phyloP scores from a whole-genome alignment of 2,888 invertebrate genomes.

The Pseudococcus viburni region DNA sequence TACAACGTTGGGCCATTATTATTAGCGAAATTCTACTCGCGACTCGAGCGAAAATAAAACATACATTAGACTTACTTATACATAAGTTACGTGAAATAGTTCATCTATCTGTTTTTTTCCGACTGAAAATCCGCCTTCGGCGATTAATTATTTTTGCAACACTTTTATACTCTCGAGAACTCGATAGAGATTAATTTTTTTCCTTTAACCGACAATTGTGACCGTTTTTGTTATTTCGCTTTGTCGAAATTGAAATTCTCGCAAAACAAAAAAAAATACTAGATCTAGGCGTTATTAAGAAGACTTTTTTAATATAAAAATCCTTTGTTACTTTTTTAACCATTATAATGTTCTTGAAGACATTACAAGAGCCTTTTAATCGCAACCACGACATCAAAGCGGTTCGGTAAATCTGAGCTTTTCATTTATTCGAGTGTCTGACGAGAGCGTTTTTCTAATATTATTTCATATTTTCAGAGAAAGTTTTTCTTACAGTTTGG shows the following conservation, averaged over 20 bases:
- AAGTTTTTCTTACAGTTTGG: conserved; percentile 32
- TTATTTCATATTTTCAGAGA: conserved; percentile 42
- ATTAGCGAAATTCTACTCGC: not conserved
- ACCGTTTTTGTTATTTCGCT: conserved; percentile 44
- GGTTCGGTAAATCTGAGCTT: conserved; percentile 58
- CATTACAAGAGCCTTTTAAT: conserved; percentile 61
- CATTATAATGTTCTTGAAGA: conserved; percentile 63
- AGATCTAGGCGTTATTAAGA: conserved; percentile 64
- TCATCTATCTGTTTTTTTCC: not conserved
- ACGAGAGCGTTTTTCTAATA: conserved; percentile 42
- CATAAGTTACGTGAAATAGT: not conserved
- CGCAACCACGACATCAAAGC: conserved; percentile 58
- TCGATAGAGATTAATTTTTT: conserved; percentile 56
- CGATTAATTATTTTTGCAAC: conserved; percentile 59
- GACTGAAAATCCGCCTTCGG: conserved; percentile 27
- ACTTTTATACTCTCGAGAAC: conserved; percentile 27
- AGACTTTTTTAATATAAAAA: conserved; percentile 48
- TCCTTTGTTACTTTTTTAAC: conserved; percentile 63
- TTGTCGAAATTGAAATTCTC: conserved; percentile 63
- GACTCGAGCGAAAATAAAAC: not conserved
- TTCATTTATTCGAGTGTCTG: conserved; percentile 64
- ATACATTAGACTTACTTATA: not conserved
- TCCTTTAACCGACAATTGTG: conserved; percentile 42
- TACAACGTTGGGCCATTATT: not conserved
- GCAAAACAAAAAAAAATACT: conserved; percentile 44